Evolutionary conservation across 2,113 vertebrate species (phyloP).

Genomic region (Pavo muticus): DNA sequence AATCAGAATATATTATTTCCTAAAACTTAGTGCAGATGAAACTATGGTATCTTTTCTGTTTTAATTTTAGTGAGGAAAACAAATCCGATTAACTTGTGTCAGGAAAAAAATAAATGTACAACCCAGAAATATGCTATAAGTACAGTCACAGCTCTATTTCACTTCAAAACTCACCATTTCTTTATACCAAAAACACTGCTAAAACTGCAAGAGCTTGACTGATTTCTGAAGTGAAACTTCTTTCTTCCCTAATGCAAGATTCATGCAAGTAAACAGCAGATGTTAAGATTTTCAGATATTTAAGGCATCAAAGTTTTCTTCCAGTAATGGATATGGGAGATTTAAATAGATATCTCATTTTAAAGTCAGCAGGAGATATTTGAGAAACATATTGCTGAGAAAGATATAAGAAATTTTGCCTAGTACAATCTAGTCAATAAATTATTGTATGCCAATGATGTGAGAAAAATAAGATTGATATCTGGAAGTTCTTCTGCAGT

Average conservation of each 20-base stretch:
- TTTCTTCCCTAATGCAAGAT: background rate
- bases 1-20: background rate
- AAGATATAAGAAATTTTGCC: background rate
- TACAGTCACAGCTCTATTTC: background rate
- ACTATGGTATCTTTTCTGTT: background rate
- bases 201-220: background rate
- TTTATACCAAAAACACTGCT: background rate
- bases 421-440: background rate
- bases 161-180: background rate
- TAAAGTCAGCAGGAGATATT: background rate
- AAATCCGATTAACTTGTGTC: background rate
- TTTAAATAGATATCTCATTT: constrained; percentile 21
- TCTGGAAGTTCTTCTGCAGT: background rate
- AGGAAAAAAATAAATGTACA: background rate
- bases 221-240: background rate
- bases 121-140: background rate
- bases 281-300: background rate
- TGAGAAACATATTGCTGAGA: background rate
- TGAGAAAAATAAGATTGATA: background rate
- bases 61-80: background rate
- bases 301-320: background rate
- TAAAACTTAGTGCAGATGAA: background rate
- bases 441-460: background rate
- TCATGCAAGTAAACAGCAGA: background rate
- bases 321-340: background rate